These are phyloP conservation scores for Xyrauchen texanus DNA, from an alignment of 2,113 vertebrate genomes.

Conservation along the genomic window DNA sequence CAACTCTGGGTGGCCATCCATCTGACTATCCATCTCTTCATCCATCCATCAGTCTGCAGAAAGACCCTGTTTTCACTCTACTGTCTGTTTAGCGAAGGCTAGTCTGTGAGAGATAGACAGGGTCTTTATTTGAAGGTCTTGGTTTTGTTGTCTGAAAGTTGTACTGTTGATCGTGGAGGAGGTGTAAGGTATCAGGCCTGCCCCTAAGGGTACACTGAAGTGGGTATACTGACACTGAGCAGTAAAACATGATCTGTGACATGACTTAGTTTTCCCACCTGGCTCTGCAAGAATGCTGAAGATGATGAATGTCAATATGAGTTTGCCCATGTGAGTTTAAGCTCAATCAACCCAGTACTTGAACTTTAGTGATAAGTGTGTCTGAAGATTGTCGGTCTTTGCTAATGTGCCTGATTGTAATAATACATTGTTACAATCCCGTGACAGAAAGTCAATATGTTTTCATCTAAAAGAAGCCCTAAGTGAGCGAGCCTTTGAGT, in stretches of 20 bases:
- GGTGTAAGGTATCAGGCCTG: slow-evolving; percentile 4
- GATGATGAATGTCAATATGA: slow-evolving; percentile 25
- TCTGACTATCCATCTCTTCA: slow-evolving; percentile 28
- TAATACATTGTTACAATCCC: slow-evolving; percentile 1
- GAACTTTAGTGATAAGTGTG: slow-evolving; percentile 17
- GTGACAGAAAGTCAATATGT: not conserved
- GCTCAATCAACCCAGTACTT: slow-evolving; percentile 14
- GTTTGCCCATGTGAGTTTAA: not conserved
- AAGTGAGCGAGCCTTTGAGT: not conserved
- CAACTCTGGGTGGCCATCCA: slow-evolving; percentile 38
- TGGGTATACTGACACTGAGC: slow-evolving; percentile 24
- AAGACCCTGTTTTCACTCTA: not conserved
- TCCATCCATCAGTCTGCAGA: slow-evolving; percentile 28
- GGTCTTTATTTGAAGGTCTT: slow-evolving; percentile 18
- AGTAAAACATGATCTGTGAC: slow-evolving; percentile 29
- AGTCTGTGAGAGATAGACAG: slow-evolving; percentile 34
- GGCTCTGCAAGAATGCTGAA: not conserved
- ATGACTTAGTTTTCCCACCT: not conserved
- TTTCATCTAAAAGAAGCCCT: not conserved
- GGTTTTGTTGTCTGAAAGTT: slow-evolving; percentile 1
- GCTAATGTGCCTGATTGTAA: slow-evolving; percentile 21
- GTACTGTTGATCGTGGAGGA: slow-evolving; percentile 1
- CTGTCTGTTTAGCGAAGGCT: slow-evolving; percentile 27
- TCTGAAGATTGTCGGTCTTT: not conserved
- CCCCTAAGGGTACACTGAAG: slow-evolving; percentile 7